Conservation (phyloP, 2,888 invertebrate genomes). For the Saturnia pavonia region DNA sequence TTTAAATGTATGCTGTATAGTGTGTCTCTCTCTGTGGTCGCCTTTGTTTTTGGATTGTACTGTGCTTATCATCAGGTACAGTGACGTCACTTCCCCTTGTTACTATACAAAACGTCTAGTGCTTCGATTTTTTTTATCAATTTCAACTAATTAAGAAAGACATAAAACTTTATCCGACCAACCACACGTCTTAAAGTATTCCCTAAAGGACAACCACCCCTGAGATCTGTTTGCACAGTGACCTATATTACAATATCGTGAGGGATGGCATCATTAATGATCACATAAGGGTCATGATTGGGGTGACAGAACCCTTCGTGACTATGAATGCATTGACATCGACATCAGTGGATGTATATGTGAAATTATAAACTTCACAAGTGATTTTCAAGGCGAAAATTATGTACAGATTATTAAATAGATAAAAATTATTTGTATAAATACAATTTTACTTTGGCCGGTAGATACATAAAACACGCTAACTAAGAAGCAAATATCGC, state of each 20-base stretch:
- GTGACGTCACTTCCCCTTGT: no score
- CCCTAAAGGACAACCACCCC: constrained; percentile 62
- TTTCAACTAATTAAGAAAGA: constrained; percentile 29
- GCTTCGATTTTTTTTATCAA: neutral
- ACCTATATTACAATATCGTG: constrained; percentile 73
- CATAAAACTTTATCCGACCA: constrained; percentile 23
- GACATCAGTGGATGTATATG: constrained; percentile 5
- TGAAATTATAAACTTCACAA: constrained; percentile 5
- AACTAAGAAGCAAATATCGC: neutral
- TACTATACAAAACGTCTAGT: neutral
- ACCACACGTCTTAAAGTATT: constrained; percentile 40
- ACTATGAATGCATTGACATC: constrained; percentile 70
- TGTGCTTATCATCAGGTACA: no score
- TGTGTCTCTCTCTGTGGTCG: no score
- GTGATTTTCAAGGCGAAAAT: neutral
- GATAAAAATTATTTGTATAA: neutral
- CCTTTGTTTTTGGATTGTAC: no score
- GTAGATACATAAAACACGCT: no score
- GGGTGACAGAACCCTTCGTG: constrained; percentile 71
- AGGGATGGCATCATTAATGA: constrained; percentile 79
- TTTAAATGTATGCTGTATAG: no score
- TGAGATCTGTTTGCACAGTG: constrained; percentile 76
- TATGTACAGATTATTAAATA: neutral
- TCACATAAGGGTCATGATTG: constrained; percentile 67
- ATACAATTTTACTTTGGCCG: neutral